Percentiles rank a stretch among this genome's conserved stretches.
These are phyloP conservation scores for Archaeoteleia sp. DNA, from an alignment of 2,888 invertebrate genomes.

Conservation along the genomic window DNA sequence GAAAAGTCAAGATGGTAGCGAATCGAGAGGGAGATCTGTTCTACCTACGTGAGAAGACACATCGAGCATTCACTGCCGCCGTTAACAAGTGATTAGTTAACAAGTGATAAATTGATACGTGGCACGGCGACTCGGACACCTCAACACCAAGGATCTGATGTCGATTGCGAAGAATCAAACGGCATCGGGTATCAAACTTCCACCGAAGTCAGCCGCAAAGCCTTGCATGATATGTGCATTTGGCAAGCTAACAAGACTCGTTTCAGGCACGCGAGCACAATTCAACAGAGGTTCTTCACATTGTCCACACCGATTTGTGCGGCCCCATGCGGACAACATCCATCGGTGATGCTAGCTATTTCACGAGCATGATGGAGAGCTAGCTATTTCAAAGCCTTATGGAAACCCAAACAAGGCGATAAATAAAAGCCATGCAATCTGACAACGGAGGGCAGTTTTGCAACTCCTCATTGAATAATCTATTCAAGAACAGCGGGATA, in stretches of 20 bases:
- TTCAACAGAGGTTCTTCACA: slow-evolving; percentile 2
- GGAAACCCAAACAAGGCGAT: slow-evolving; percentile 1
- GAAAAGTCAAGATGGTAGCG: not conserved
- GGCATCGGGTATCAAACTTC: not conserved
- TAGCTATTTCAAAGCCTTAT: slow-evolving; percentile 5
- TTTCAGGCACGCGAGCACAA: slow-evolving; percentile 3
- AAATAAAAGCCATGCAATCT: not conserved
- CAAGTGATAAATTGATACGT: slow-evolving; percentile 1
- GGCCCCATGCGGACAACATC: too few relatives aligned
- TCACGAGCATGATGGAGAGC: slow-evolving; percentile 9
- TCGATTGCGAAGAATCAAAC: not conserved
- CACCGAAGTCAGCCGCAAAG: not conserved
- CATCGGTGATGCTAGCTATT: slow-evolving; percentile 3
- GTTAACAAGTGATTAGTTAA: too few relatives aligned
- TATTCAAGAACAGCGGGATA: slow-evolving; percentile 4
- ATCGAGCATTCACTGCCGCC: not conserved
- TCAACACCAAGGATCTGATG: slow-evolving; percentile 2
- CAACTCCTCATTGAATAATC: slow-evolving; percentile 4
- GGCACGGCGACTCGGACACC: slow-evolving; percentile 10
- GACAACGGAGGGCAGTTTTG: slow-evolving; percentile 5
- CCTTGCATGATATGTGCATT: slow-evolving; percentile 1
- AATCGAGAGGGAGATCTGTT: slow-evolving; percentile 3
- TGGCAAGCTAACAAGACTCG: not conserved
- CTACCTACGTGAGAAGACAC: not conserved
- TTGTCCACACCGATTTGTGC: slow-evolving; percentile 13